A percentile compares a stretch with the other conserved stretches of the same genome.
phyloP scores from a whole-genome alignment of 2,888 invertebrate genomes.

The Tetramorium bicarinatum region DNA sequence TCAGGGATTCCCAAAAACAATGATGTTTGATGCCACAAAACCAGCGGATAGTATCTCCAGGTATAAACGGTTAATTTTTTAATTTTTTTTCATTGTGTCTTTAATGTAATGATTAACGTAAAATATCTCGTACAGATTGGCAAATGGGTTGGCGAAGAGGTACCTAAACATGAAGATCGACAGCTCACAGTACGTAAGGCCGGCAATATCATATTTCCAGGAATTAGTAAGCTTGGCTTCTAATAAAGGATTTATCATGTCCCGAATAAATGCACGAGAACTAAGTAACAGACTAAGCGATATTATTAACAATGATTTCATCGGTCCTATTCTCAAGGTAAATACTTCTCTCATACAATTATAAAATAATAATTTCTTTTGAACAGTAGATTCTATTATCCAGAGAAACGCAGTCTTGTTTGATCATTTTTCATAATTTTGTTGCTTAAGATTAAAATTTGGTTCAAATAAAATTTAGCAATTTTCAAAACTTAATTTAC shows the following conservation, averaged over 20 bases:
- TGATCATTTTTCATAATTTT: not conserved
- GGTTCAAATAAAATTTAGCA: not conserved
- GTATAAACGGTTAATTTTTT: constrained; percentile 57
- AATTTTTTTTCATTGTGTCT: not conserved
- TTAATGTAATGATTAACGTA: not conserved
- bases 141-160: constrained; percentile 90
- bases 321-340: constrained; percentile 91
- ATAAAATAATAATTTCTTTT: not conserved
- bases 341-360: not conserved
- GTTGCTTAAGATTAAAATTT: not conserved
- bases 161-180: constrained; percentile 91
- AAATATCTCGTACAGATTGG: constrained; percentile 84
- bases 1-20: constrained; percentile 91
- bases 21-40: constrained; percentile 90
- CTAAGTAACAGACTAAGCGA: constrained; percentile 92
- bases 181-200: constrained; percentile 91
- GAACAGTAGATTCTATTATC: not conserved
- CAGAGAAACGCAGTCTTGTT: not conserved
- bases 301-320: constrained; percentile 93
- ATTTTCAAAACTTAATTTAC: not conserved
- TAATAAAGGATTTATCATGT: constrained; percentile 89
- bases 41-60: constrained; percentile 91
- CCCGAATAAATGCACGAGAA: constrained; percentile 90
- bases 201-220: constrained; percentile 91
- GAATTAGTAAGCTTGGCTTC: constrained; percentile 92